Conservation (phyloP, 2,888 invertebrate genomes). For the Serripes groenlandicus region DNA sequence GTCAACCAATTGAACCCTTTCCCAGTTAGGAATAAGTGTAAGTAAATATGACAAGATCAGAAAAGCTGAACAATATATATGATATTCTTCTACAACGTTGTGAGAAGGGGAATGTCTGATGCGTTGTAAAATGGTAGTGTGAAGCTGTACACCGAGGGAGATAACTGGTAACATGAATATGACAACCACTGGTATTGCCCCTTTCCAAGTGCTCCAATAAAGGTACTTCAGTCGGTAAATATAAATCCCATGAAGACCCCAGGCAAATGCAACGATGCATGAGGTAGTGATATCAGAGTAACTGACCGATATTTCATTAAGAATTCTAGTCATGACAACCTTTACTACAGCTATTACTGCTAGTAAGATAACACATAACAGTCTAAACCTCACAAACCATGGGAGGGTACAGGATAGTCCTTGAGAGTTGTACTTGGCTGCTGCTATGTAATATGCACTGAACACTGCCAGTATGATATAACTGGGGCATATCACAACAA, state of each 20-base stretch:
- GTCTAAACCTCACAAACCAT: slow-evolving; percentile 73
- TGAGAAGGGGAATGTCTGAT: slow-evolving; percentile 63
- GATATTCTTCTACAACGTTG: slow-evolving; percentile 76
- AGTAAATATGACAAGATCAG: slow-evolving; percentile 91
- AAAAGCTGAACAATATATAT: slow-evolving; percentile 73
- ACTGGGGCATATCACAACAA: slow-evolving; percentile 91
- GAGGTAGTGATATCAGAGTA: slow-evolving; percentile 91
- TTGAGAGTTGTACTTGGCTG: slow-evolving; percentile 73
- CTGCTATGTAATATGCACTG: slow-evolving; percentile 94
- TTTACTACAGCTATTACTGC: slow-evolving; percentile 90
- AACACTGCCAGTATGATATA: slow-evolving; percentile 91
- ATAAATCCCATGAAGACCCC: slow-evolving; percentile 94
- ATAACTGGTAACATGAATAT: slow-evolving; percentile 91
- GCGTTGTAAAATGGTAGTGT: slow-evolving; percentile 88
- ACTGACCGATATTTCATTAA: slow-evolving; percentile 79
- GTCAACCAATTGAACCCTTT: slow-evolving; percentile 62
- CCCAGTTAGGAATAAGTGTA: slow-evolving; percentile 89
- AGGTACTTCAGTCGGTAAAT: slow-evolving; percentile 89
- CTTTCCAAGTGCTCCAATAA: slow-evolving; percentile 88
- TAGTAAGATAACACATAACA: slow-evolving; percentile 89
- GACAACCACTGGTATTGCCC: slow-evolving; percentile 90
- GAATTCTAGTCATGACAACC: slow-evolving; percentile 86
- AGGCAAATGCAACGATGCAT: slow-evolving; percentile 91
- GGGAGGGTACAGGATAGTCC: slow-evolving; percentile 82
- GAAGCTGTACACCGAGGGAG: slow-evolving; percentile 90